Evolutionary conservation across 2,113 vertebrate species (phyloP).

Genomic region (Erythrolamprus reginae): DNA sequence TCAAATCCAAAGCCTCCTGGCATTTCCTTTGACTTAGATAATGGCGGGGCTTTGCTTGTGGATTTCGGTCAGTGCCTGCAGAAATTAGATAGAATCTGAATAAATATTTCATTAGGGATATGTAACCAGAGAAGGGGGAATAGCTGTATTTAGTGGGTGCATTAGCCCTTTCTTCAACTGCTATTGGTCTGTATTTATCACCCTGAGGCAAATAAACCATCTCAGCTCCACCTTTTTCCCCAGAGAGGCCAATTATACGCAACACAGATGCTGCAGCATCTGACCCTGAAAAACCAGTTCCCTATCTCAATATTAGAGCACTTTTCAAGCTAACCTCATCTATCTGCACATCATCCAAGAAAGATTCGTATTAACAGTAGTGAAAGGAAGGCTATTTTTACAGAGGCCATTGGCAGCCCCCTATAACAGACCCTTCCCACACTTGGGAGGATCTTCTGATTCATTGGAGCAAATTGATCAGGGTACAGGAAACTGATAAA

Average conservation of each 20-base stretch:
- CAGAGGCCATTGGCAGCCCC: not conserved
- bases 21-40: constrained; percentile 63
- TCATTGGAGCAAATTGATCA: not conserved
- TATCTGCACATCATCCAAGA: not conserved
- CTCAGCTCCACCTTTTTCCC: not conserved
- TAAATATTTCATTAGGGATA: not conserved
- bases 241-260: not conserved
- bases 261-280: not conserved
- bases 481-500: not conserved
- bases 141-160: not conserved
- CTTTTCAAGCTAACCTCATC: not conserved
- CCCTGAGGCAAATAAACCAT: not conserved
- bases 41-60: constrained; percentile 1
- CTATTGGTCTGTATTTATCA: not conserved
- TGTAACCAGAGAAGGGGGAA: not conserved
- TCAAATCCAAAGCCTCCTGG: constrained; percentile 42
- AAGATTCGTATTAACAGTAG: not conserved
- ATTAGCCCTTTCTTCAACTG: not conserved
- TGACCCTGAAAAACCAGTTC: not conserved
- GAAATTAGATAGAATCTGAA: not conserved
- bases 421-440: not conserved
- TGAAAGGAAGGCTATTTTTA: not conserved
- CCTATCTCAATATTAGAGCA: not conserved
- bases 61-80: constrained; percentile 54
- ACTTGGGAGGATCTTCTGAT: not conserved